Percentiles rank a stretch among this genome's conserved stretches.
Evolutionary conservation across 2,888 invertebrate genomes (phyloP).

Genomic region (Odontocolon sp.): DNA sequence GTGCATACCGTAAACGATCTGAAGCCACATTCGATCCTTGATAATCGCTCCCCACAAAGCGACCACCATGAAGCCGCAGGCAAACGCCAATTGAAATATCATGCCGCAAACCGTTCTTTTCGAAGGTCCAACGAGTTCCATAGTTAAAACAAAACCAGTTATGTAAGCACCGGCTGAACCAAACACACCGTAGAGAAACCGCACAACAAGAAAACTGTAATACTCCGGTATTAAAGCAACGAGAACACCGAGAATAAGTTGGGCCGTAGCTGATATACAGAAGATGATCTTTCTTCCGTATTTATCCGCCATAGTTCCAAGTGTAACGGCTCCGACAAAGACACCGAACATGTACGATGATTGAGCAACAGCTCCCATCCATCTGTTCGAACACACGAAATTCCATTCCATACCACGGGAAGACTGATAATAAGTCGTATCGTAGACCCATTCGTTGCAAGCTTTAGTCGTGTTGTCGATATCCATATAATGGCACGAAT

Average conservation of each 20-base stretch:
- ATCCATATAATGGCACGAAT: constrained; percentile 84
- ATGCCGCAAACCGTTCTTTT: constrained; percentile 91
- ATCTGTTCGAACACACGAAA: constrained; percentile 89
- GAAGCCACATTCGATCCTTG: constrained; percentile 87
- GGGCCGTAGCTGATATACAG: constrained; percentile 88
- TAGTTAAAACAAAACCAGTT: constrained; percentile 87
- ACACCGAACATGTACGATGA: constrained; percentile 92
- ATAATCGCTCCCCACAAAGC: constrained; percentile 92
- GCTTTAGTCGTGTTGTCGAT: constrained; percentile 74
- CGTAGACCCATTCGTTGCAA: constrained; percentile 87
- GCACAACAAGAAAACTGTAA: constrained; percentile 86
- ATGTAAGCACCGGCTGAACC: constrained; percentile 89
- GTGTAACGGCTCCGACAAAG: constrained; percentile 88
- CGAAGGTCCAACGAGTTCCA: constrained; percentile 92
- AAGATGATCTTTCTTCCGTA: constrained; percentile 91
- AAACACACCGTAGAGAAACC: constrained; percentile 90
- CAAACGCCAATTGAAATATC: constrained; percentile 90
- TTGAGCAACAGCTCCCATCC: constrained; percentile 92
- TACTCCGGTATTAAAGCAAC: constrained; percentile 91
- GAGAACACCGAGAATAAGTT: constrained; percentile 85
- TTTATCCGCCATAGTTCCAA: constrained; percentile 91
- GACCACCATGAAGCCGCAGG: constrained; percentile 90
- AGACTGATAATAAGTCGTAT: constrained; percentile 87
- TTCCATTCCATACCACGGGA: constrained; percentile 92
- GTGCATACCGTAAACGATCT: constrained; percentile 90